These are phyloP conservation scores for Paramisgurnus dabryanus DNA, from an alignment of 2,113 vertebrate genomes.

Conservation along the genomic window DNA sequence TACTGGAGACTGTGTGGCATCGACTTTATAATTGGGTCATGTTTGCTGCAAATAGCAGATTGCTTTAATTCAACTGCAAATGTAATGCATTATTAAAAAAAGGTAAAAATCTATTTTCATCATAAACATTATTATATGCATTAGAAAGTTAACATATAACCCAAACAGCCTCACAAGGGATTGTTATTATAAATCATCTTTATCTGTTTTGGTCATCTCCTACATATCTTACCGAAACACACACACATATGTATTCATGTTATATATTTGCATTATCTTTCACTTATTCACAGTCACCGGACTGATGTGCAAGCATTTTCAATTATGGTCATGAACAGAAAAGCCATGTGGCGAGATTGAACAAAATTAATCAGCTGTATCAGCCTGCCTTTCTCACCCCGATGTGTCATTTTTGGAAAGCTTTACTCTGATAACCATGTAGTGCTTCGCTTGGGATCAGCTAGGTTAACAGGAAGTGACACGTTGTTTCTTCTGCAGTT, in stretches of 20 bases:
- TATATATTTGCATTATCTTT: constrained; percentile 1
- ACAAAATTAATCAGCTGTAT: constrained; percentile 15
- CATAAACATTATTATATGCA: background rate
- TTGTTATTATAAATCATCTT: background rate
- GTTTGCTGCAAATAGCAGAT: constrained; percentile 1
- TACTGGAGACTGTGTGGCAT: constrained; percentile 61
- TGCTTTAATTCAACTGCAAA: background rate
- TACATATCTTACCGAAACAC: constrained; percentile 17
- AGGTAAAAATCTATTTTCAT: too few species aligned
- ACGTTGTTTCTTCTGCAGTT: constrained; percentile 31
- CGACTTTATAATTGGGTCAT: constrained; percentile 30
- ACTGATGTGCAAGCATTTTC: constrained; percentile 22
- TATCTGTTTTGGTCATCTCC: background rate
- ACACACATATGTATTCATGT: background rate
- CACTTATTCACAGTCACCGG: background rate
- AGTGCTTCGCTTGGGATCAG: constrained; percentile 12
- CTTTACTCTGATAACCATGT: constrained; percentile 11
- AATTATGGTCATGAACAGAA: constrained; percentile 23
- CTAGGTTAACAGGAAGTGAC: constrained; percentile 47
- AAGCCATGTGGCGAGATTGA: constrained; percentile 2
- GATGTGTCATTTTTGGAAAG: constrained; percentile 1
- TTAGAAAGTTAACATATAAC: background rate
- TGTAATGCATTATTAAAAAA: background rate
- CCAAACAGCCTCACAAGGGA: too few species aligned
- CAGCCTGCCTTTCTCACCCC: background rate